Base-by-base conservation (phyloP, 2,888 invertebrate genomes). In the Cheilosia pagana region DNA sequence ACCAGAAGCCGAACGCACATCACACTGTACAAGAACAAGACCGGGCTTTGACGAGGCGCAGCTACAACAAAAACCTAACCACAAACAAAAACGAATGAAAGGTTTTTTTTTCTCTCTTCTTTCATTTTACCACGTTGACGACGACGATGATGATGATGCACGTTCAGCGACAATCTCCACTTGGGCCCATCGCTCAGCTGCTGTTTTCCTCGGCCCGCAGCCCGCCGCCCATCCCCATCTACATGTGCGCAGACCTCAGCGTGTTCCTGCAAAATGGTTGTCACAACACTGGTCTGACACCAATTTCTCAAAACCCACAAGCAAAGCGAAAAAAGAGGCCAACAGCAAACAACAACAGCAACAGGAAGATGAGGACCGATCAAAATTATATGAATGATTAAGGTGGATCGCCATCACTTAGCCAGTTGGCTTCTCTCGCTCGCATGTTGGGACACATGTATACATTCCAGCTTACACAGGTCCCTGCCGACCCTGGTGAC, bases 221-320 rank as follows among this genome's bases (percentile, higher is more conserved):
- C 52, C 72, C 60, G n/a, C 35, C 19, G 45, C 74, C 70, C 57
- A 55, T 62, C 48, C 57, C 71, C 31, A 28, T 25, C 77, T 50
- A n/a, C n/a, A n/a, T n/a, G 79, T 76, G 68, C 52, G 70, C 86
- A 83, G 83, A 74, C 76, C 78, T 74, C 82, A 86, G 81, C 87
- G 85, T 88, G 87, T 87, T 87, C 77, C 86, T 57, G 87, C 87
- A 88, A 88, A 88, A 88, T 87, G 87, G 87, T 88, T 88, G 88
- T 88, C 87, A 88, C 88, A 88, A 87, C 87, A 88, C 67, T 85
- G 81, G 79, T 75, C 82, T 78, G 82, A 86, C 82, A 86, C 78
- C 86, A 78, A 82, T 82, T 78, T 86, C 70, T 82, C 75, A 65
- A 82, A 78, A 78, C 68, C 78, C 79, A 79, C 79, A 85, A 81